These are phyloP conservation scores for Pseudochromis fuscus DNA, from an alignment of 2,797 vertebrate genomes.

Conservation along the genomic window DNA sequence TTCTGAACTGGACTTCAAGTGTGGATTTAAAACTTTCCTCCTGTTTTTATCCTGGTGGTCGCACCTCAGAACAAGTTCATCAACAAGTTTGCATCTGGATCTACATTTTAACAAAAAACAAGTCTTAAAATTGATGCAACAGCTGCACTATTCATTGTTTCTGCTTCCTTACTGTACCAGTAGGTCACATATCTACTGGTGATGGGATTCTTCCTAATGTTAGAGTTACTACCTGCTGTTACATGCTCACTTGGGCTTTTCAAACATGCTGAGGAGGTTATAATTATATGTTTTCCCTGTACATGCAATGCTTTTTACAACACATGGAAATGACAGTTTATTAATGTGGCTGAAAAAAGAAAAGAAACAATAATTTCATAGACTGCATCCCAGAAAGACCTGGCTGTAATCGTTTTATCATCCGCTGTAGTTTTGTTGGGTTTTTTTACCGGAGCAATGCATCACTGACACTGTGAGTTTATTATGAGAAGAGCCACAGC, in stretches of 20 bases:
- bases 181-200: neutral
- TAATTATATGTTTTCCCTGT: neutral
- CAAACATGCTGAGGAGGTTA: neutral
- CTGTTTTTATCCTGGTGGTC: no score
- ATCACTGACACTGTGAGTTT: slow-evolving; percentile 30
- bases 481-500: slow-evolving; percentile 33
- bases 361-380: neutral
- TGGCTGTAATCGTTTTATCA: slow-evolving; percentile 10
- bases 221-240: neutral
- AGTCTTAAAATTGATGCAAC: neutral
- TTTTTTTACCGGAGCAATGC: neutral
- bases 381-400: neutral
- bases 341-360: slow-evolving; percentile 3
- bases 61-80: no score
- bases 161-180: neutral
- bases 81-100: no score
- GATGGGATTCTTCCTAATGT: neutral
- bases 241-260: slow-evolving; percentile 15
- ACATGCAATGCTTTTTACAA: neutral
- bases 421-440: neutral
- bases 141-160: neutral
- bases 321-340: neutral
- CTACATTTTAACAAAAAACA: no score
- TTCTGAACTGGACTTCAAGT: no score
- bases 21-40: no score